Evolutionary conservation across 2,888 invertebrate species (phyloP).

Genomic region (Drosophila paranaensis): DNA sequence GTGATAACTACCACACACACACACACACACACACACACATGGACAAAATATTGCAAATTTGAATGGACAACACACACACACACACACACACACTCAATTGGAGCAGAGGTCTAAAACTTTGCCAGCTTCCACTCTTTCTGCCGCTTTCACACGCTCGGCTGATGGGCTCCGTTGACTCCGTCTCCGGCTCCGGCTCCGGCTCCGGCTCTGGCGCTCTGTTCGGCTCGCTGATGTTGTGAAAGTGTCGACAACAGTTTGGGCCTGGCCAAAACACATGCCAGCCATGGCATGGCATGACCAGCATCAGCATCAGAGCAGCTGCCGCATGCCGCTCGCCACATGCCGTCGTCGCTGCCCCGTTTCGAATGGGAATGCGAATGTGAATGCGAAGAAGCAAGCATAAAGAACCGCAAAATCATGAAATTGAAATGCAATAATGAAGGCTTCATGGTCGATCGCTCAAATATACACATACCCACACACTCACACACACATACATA

Average conservation of each 20-base stretch:
- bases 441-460: slow-evolving; percentile 80
- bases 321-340: slow-evolving; percentile 19
- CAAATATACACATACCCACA: slow-evolving; percentile 53
- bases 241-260: slow-evolving; percentile 73
- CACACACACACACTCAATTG: slow-evolving; percentile 21
- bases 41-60: slow-evolving; percentile 66
- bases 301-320: slow-evolving; percentile 15
- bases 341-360: slow-evolving; percentile 24
- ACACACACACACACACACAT: slow-evolving; percentile 15
- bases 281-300: slow-evolving; percentile 35
- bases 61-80: slow-evolving; percentile 49
- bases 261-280: slow-evolving; percentile 56
- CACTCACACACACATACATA: slow-evolving; percentile 15
- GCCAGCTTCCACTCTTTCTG: slow-evolving; percentile 1
- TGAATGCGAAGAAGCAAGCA: slow-evolving; percentile 63
- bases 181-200: neutral
- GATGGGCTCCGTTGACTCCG: slow-evolving; percentile 1
- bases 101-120: slow-evolving; percentile 31
- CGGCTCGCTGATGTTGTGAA: slow-evolving; percentile 66
- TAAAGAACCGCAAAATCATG: slow-evolving; percentile 78
- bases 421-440: slow-evolving; percentile 77
- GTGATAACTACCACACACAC: slow-evolving; percentile 68
- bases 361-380: slow-evolving; percentile 22
- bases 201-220: neutral
- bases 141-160: neutral